Base-by-base conservation (phyloP, 2,888 invertebrate species). In the Nomada hirtipes region DNA sequence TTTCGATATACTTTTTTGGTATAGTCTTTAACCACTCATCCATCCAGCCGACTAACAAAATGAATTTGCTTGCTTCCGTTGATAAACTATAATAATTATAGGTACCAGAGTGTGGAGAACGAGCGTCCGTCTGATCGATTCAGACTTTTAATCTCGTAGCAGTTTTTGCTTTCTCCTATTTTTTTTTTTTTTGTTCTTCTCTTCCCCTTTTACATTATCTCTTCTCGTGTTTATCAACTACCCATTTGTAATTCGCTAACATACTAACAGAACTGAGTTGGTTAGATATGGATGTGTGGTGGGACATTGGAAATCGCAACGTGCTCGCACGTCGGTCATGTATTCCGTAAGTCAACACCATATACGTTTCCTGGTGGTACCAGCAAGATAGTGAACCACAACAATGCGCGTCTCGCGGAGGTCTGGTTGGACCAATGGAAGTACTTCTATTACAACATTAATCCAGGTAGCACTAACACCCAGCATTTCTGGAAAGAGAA, bases 371-470 rank as follows among this genome's bases (percentile, higher is more conserved):
- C 99, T 76, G 99, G 99, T 91, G 99, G 99, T 93, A 98, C 98
- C 91, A 97, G 97, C 95, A 97, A 97, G 93, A 98, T 99, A 94
- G 99, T 99, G 95, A 98, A 99, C 96, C 98, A 98, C 95, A 99
- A 99, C 96, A 98, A 99, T 95, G 98, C 98, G 94, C 96, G 99
- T 91, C 97, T 99, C 92, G 99, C 98, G 88, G 98, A 99, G 94
- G 99, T 99, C 92, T 99, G 99, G 99, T 97, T 99, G 95, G 99
- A 99, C 95, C 98, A 99, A 93, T 99, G 99, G 97, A 98, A 98
- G 96, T 97, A 98, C 94, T 98, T 99, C 97, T 98, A 98, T 97
- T 98, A 98, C 97, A 98, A 97, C 95, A 98, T 98, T 96, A 98
- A 98, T 96, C 98, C 98, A 97, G 98, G 98, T 98, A 93, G 93